Percentiles rank a stretch among this genome's conserved stretches.
These are phyloP conservation scores for Ictidomys tridecemlineatus DNA, from an alignment of 2,113 vertebrate genomes.

Conservation along the genomic window DNA sequence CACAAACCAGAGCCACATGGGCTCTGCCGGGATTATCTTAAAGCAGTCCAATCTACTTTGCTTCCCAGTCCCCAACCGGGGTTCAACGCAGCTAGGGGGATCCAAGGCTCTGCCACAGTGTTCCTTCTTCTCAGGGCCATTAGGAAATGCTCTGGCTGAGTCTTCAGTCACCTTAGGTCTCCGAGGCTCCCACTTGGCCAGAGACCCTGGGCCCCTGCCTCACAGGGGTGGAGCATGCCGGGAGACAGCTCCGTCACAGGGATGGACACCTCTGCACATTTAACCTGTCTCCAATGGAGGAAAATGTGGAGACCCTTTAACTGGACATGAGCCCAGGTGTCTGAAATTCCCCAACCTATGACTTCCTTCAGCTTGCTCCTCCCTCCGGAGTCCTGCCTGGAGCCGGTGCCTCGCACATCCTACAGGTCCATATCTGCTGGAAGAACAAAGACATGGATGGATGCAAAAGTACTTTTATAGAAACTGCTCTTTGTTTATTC, in stretches of 20 bases:
- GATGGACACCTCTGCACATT: background rate
- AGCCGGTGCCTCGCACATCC: background rate
- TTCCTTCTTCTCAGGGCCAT: background rate
- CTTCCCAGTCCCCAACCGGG: too few relatives aligned
- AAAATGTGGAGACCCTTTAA: background rate
- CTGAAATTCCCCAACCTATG: background rate
- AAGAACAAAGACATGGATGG: background rate
- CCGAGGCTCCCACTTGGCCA: background rate
- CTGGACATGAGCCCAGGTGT: background rate
- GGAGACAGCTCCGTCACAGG: background rate
- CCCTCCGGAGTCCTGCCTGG: accelerated
- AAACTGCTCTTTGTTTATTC: background rate
- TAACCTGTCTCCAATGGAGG: background rate
- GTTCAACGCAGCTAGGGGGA: background rate
- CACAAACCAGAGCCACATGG: background rate
- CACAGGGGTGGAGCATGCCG: accelerated
- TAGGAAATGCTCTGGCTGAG: background rate
- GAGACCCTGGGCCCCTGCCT: too few relatives aligned
- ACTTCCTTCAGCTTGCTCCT: background rate
- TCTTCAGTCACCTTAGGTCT: background rate
- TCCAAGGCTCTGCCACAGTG: background rate
- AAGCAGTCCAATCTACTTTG: too few relatives aligned
- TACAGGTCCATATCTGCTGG: background rate
- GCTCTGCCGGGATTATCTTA: background rate
- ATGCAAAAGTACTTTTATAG: background rate